Base-by-base conservation (phyloP, 2,797 vertebrate genomes). In the Myiotriccus ornatus region DNA sequence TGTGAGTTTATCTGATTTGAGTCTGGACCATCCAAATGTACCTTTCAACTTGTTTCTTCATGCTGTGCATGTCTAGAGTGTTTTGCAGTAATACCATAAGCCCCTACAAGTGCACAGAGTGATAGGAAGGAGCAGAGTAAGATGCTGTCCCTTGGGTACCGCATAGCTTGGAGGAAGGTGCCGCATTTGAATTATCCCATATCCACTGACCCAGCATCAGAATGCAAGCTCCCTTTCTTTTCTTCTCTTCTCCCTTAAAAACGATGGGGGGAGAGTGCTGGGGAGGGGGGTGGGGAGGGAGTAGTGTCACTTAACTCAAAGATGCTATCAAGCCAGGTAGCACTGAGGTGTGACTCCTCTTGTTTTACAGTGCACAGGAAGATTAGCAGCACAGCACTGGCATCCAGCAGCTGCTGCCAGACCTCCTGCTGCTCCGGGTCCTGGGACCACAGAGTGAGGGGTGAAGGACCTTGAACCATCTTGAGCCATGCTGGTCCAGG, bases 1-100 rank as follows among this genome's bases (percentile, higher is more conserved):
- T 59, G 37, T 46, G 90, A 97, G 89, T 96, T 94, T 96, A 96
- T 94, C 97, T 96, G 95, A 95, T 96, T 93, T 89, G 93, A 97
- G 90, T 94, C 95, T 92, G 53, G 68, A 89, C 82, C 87, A 92
- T 92, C 82, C 89, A 64, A 87, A 95, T 59, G 92, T 87, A 95
- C 93, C 90, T 94, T 83, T 59, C 75, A 88, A 96, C 94, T 92
- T 91, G 89, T 92, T 97, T 95, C 93, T 94, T 96, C 95, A 94
- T 89, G 89, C 95, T 97, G 96, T 95, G 96, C 93, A 85, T 94
- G 88, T 95, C 95, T 68, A 12, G 91, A 95, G 91, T 80, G 65
- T 90, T 96, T 96, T 94, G 95, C 87, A 74, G 84, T 95, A 91
- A 95, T 94, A 91, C 94, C 85, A 90, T 96, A 96, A 97, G 94